Evolutionary conservation across 1,140 invertebrate genomes (phyloP), one percentile per base, ranked within the genome.

Genomic region (Pantala flavescens): DNA sequence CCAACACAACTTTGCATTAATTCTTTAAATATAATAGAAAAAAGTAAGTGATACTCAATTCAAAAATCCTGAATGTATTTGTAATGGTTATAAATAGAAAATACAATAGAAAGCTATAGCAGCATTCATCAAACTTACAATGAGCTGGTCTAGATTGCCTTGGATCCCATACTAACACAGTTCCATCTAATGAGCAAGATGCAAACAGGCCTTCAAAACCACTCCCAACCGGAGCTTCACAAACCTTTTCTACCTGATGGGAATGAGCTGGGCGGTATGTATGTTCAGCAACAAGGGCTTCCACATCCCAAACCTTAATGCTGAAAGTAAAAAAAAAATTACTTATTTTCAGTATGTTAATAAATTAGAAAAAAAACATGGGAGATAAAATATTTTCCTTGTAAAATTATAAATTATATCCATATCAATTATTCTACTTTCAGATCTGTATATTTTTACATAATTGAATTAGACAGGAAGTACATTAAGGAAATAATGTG

Each of bases 71-170:
- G n/a, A n/a, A n/a, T n/a, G n/a, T n/a, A n/a, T n/a, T n/a, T n/a
- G n/a, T n/a, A n/a, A n/a, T n/a, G n/a, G n/a, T n/a, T n/a, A n/a
- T n/a, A n/a, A n/a, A n/a, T n/a, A n/a, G n/a, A n/a, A n/a, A n/a
- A 36, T 36, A 5, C 28, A 2, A 36, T 36, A 36, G 28, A 36
- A 36, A 5, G 9, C 28, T 36, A 9, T 36, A 9, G 9, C 28
- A 36, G 28, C 9, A 9, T 36, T 36, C 9, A 9, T 72, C 10
- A 24, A 70, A 55, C 72, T 74, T 73, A 77, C 77, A 77, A 72
- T 74, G 70, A 10, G 79, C 79, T 72, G 79, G 79, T 77, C 79
- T 79, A 10, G 75, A 43, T 49, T 77, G 75, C 71, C 78, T 71
- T 10, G 75, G 71, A 74, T 79, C 79, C 79, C 78, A 79, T 16